Conservation (phyloP, 2,797 vertebrate species). For the Mycteria americana region DNA sequence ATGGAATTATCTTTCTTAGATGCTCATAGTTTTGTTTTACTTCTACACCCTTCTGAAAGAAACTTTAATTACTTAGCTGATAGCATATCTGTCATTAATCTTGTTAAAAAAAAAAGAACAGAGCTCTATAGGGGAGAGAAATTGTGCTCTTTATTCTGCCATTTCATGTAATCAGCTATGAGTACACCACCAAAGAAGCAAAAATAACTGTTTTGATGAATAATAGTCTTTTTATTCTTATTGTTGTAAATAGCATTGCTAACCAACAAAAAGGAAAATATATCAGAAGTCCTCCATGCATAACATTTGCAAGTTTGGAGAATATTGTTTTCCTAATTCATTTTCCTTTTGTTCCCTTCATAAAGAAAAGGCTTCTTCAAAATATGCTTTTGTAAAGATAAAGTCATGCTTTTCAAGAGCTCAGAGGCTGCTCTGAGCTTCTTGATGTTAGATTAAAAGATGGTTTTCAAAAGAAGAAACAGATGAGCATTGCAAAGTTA, state of each 20-base stretch:
- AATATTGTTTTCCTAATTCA: constrained; percentile 27
- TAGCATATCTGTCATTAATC: constrained; percentile 33
- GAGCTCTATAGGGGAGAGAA: neutral
- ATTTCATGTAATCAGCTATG: constrained; percentile 36
- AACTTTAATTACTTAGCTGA: constrained; percentile 35
- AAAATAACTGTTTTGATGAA: constrained; percentile 32
- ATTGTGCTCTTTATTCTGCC: constrained; percentile 21
- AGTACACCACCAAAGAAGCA: constrained; percentile 12
- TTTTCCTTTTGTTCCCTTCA: constrained; percentile 35
- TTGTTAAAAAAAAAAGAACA: constrained; percentile 10
- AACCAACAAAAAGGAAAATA: constrained; percentile 41
- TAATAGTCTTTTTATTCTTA: constrained; percentile 7
- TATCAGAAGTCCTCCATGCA: neutral
- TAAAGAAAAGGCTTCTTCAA: constrained; percentile 40
- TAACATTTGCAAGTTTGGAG: constrained; percentile 5
- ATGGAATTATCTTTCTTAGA: neutral
- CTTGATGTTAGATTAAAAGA: constrained; percentile 44
- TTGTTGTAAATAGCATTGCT: constrained; percentile 40
- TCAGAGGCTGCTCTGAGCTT: constrained; percentile 14
- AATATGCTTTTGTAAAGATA: constrained; percentile 6
- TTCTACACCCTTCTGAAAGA: constrained; percentile 14
- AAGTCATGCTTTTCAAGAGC: constrained; percentile 23
- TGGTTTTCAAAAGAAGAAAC: constrained; percentile 17
- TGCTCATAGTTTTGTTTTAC: neutral
- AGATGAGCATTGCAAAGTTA: neutral